These are phyloP conservation scores for Cossypha caffra DNA, from an alignment of 2,797 vertebrate species.

Conservation along the genomic window DNA sequence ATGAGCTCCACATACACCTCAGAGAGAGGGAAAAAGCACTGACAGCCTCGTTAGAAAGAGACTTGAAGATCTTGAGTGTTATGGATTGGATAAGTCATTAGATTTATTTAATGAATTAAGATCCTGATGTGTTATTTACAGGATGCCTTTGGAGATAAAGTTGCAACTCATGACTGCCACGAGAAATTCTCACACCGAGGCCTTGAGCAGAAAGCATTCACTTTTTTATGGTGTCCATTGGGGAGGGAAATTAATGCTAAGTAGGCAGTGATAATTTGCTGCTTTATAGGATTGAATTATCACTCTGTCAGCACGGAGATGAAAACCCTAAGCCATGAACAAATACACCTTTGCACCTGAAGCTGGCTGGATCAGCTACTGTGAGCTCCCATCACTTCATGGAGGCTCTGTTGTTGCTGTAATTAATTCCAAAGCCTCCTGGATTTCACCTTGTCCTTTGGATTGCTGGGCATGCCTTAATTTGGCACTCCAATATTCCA, in stretches of 20 bases:
- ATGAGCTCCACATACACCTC: not conserved
- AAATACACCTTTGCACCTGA: constrained; percentile 59
- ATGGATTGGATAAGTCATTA: not conserved
- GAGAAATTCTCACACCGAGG: not conserved
- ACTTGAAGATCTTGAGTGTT: not conserved
- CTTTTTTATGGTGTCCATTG: constrained; percentile 38
- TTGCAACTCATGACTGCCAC: constrained; percentile 51
- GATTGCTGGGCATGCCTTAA: not conserved
- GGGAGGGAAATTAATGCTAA: constrained; percentile 48
- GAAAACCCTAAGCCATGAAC: constrained; percentile 38
- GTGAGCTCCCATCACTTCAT: not conserved
- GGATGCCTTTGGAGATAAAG: constrained; percentile 52
- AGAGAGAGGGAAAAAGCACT: not conserved
- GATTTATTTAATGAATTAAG: constrained; percentile 64
- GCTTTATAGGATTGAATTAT: constrained; percentile 50
- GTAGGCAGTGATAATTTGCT: constrained; percentile 50
- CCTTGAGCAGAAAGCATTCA: constrained; percentile 55
- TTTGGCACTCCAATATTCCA: not conserved
- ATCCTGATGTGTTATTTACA: constrained; percentile 53
- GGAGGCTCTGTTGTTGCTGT: not conserved
- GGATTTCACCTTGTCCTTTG: not conserved
- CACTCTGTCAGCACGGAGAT: not conserved
- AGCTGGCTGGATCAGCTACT: not conserved
- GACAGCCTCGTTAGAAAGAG: not conserved
- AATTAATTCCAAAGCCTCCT: constrained; percentile 29